phyloP scores from a whole-genome alignment of 2,888 invertebrate species.

The Calameuta idolon region DNA sequence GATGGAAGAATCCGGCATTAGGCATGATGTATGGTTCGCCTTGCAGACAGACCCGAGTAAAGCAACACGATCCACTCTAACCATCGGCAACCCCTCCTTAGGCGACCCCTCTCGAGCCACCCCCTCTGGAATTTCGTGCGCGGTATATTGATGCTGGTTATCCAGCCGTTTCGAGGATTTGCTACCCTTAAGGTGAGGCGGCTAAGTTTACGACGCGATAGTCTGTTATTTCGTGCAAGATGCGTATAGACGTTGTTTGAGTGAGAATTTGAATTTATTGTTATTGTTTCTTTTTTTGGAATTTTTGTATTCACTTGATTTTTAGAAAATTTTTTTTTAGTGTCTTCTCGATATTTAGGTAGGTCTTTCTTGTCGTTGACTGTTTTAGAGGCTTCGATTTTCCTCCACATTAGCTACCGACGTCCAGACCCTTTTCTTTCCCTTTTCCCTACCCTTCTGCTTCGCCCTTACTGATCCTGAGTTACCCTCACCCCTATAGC shows the following conservation, averaged over 20 bases:
- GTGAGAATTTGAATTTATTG: too few relatives aligned
- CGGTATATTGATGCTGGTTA: slow-evolving; percentile 62
- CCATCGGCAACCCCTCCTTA: slow-evolving; percentile 12
- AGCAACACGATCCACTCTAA: slow-evolving; percentile 48
- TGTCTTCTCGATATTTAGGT: not conserved
- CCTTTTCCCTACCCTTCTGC: slow-evolving; percentile 9
- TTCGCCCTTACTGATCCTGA: slow-evolving; percentile 17
- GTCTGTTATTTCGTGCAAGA: too few relatives aligned
- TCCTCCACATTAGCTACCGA: slow-evolving; percentile 42
- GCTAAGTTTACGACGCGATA: too few relatives aligned
- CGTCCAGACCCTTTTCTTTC: slow-evolving; percentile 21
- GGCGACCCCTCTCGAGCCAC: slow-evolving; percentile 25
- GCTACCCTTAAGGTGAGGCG: too few relatives aligned
- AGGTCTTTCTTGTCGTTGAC: slow-evolving; percentile 29
- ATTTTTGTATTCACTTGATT: too few relatives aligned
- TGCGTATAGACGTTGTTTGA: too few relatives aligned
- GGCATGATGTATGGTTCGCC: slow-evolving; percentile 62
- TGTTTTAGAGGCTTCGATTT: slow-evolving; percentile 43
- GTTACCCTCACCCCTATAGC: slow-evolving; percentile 38
- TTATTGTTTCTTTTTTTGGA: too few relatives aligned
- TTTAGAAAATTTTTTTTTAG: too few relatives aligned
- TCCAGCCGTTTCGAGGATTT: slow-evolving; percentile 26
- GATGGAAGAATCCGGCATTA: slow-evolving; percentile 55
- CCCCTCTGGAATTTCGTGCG: slow-evolving; percentile 57
- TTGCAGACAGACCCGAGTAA: slow-evolving; percentile 55